Conservation (phyloP, 2,113 vertebrate genomes). For the Mustela nigripes region DNA sequence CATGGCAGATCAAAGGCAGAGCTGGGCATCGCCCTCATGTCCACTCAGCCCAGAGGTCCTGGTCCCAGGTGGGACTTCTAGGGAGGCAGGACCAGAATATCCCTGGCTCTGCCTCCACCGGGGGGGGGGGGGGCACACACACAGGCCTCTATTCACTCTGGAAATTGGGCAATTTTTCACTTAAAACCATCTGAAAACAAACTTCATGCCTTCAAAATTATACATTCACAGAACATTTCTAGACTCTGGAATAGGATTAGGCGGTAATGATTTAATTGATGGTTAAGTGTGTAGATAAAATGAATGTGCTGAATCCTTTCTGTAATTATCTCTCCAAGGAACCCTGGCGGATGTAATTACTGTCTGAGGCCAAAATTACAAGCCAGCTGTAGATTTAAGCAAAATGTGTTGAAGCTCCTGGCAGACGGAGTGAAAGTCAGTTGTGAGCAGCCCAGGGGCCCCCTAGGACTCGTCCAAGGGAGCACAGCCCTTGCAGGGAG, state of each 20-base stretch:
- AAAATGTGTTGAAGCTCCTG: constrained; percentile 68
- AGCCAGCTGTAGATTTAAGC: constrained; percentile 84
- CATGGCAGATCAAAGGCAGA: constrained; percentile 25
- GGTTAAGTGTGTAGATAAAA: constrained; percentile 85
- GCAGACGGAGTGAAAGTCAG: constrained; percentile 63
- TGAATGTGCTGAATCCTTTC: constrained; percentile 82
- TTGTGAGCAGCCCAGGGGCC: background rate
- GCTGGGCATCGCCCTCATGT: background rate
- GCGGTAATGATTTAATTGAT: constrained; percentile 89
- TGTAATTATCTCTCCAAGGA: constrained; percentile 87
- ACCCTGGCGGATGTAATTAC: constrained; percentile 85
- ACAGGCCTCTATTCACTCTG: constrained; percentile 52
- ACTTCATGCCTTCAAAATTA: constrained; percentile 81
- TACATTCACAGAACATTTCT: constrained; percentile 82
- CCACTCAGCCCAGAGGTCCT: background rate
- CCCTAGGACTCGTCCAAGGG: background rate
- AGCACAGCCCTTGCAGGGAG: background rate
- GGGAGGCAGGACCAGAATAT: constrained; percentile 3
- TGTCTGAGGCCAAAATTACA: constrained; percentile 86
- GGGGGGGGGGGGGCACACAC: background rate
- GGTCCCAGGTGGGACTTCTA: background rate
- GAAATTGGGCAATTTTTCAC: constrained; percentile 80
- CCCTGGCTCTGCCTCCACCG: background rate
- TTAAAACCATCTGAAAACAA: constrained; percentile 83
- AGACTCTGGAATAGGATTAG: constrained; percentile 83